Evolutionary conservation across 2,113 vertebrate species (phyloP).

Genomic region (Thinocorus orbignyianus): DNA sequence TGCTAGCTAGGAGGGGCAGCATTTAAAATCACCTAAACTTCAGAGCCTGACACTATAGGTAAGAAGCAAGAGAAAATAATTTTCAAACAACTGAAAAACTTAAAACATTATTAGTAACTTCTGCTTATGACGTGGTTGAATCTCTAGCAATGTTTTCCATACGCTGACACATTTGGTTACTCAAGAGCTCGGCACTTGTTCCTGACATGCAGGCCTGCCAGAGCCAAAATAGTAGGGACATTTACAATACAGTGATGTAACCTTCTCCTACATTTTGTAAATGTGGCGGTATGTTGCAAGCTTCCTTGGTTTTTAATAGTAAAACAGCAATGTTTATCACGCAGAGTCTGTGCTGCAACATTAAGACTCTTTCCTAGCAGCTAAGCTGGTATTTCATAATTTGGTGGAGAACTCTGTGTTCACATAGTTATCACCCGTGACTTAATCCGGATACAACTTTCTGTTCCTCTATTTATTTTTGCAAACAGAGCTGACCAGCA

Average conservation of each 20-base stretch:
- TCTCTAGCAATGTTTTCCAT: not conserved
- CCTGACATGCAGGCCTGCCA: not conserved
- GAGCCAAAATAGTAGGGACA: not conserved
- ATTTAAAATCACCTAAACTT: not conserved
- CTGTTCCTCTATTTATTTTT: conserved; percentile 59
- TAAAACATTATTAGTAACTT: not conserved
- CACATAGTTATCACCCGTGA: not conserved
- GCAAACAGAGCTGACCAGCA: not conserved
- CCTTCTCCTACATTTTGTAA: conserved; percentile 33
- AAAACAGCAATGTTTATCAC: not conserved
- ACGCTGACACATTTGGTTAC: conserved; percentile 18
- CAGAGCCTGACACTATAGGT: not conserved
- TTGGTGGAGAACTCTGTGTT: not conserved
- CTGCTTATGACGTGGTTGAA: not conserved
- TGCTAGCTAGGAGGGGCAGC: not conserved
- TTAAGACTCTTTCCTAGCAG: not conserved
- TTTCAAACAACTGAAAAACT: not conserved
- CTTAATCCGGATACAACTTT: not conserved
- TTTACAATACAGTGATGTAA: conserved; percentile 56
- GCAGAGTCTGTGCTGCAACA: not conserved
- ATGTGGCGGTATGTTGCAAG: conserved; percentile 28
- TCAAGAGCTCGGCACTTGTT: conserved; percentile 45
- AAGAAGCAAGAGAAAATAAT: not conserved
- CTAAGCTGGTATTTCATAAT: conserved; percentile 43
- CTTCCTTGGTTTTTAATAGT: conserved; percentile 24